Base-by-base conservation (phyloP, 2,113 vertebrate genomes). In the Edolisoma coerulescens region DNA sequence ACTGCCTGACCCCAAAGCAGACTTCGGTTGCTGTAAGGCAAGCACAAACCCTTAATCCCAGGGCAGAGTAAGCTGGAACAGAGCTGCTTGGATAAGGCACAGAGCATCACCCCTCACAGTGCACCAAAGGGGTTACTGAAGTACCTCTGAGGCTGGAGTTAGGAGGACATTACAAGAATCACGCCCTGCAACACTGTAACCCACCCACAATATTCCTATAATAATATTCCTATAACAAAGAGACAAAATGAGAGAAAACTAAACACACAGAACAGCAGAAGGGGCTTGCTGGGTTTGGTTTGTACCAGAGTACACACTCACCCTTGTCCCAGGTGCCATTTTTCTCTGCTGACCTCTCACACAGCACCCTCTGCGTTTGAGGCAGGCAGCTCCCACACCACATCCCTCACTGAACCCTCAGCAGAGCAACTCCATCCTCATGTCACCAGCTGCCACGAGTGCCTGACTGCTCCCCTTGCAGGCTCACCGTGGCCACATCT, bases 361-460 rank as follows among this genome's bases (percentile, higher is more conserved):
- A 6, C 8, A 59, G 33, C 41, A 50, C 6, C 9, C 32, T 76
- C 17, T 0, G 0, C 0, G 0, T 33, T 37, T 0, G 0, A 57
- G 17, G 42, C 16, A 53, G 28, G 7, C 1, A 13, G 26, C 7
- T 71, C 33, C 47, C 27, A 63, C 13, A 1, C 47, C 27, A 63
- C 13, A 1, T 12, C 32, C 16, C 39, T 32, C 3, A 8, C 32
- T 1, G 3, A 89, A 47, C 2, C 33, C 75, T 27, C 11, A 45
- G 47, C n/a, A n/a, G 18, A 85, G 27, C 2, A 0, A 61, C 11
- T 59, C 59, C 19, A 13, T 52, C 59, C 26, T 35, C n/a, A 28
- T 0, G 0, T 11, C 28, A 16, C 37, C 0, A 1, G 24, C 20
- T 42, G 39, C 18, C 32, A 45, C 0, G 0, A 52, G 16, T 1